Conservation (phyloP, 2,888 invertebrate genomes). For the Rotaria magnacalcarata region DNA sequence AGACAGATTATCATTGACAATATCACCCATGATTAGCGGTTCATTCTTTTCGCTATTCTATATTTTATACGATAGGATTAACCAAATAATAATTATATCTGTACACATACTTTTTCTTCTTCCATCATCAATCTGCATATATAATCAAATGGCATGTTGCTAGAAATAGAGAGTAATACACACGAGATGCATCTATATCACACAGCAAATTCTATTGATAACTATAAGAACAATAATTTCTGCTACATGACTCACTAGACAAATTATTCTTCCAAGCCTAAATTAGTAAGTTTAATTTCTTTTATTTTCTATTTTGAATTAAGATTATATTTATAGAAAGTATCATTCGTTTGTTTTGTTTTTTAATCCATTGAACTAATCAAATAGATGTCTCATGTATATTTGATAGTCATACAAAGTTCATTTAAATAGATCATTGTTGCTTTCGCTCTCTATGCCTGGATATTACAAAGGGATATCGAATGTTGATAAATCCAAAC, state of each 20-base stretch:
- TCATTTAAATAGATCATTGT: conserved; percentile 22
- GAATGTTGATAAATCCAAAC: conserved; percentile 19
- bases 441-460: background rate
- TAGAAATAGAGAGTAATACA: background rate
- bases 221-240: no score
- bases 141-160: background rate
- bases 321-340: background rate
- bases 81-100: background rate
- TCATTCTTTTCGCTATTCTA: background rate
- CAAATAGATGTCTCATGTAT: conserved; percentile 2
- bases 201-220: no score
- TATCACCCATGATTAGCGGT: background rate
- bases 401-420: conserved; percentile 28
- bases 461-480: background rate
- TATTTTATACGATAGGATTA: background rate
- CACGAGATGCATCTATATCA: background rate
- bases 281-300: no score
- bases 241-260: no score
- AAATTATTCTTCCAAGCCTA: no score
- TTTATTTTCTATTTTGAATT: no score
- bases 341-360: background rate
- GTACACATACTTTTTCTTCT: background rate
- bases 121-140: background rate
- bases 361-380: background rate
- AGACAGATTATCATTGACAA: background rate